These are phyloP conservation scores for Acleris sparsana DNA, from an alignment of 2,888 invertebrate genomes.

Conservation along the genomic window DNA sequence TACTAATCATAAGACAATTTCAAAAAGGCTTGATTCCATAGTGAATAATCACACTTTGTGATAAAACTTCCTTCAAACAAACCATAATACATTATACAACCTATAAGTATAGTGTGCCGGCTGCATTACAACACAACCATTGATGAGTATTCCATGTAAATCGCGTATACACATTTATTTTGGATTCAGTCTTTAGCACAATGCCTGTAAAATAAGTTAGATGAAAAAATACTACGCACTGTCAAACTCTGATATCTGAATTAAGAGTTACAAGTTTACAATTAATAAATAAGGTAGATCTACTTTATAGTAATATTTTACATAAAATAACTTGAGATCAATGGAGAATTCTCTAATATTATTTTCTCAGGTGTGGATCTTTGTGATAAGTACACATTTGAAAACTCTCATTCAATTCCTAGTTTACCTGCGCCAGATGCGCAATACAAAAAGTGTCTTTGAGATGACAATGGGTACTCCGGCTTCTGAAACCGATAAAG, in stretches of 20 bases:
- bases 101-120: slow-evolving; percentile 13
- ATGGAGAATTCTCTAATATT: slow-evolving; percentile 66
- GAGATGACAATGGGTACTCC: slow-evolving; percentile 7
- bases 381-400: slow-evolving; percentile 10
- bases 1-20: slow-evolving; percentile 22
- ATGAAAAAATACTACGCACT: slow-evolving; percentile 22
- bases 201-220: slow-evolving; percentile 19
- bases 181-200: slow-evolving; percentile 31
- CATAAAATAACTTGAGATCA: slow-evolving; percentile 81
- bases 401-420: slow-evolving; percentile 16
- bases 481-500: slow-evolving; percentile 19
- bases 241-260: slow-evolving; percentile 22
- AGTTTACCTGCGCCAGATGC: slow-evolving; percentile 31
- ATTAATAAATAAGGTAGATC: slow-evolving; percentile 71
- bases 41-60: slow-evolving; percentile 3
- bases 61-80: slow-evolving; percentile 14
- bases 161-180: slow-evolving; percentile 19
- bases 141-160: slow-evolving; percentile 32
- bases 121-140: slow-evolving; percentile 17
- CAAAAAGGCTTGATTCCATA: slow-evolving; percentile 3
- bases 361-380: slow-evolving; percentile 40
- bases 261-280: slow-evolving; percentile 20
- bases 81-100: slow-evolving; percentile 11
- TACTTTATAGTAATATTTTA: slow-evolving; percentile 66
- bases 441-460: slow-evolving; percentile 22